Base-by-base conservation (phyloP, 2,113 vertebrate species). In the Baryphthengus martii region DNA sequence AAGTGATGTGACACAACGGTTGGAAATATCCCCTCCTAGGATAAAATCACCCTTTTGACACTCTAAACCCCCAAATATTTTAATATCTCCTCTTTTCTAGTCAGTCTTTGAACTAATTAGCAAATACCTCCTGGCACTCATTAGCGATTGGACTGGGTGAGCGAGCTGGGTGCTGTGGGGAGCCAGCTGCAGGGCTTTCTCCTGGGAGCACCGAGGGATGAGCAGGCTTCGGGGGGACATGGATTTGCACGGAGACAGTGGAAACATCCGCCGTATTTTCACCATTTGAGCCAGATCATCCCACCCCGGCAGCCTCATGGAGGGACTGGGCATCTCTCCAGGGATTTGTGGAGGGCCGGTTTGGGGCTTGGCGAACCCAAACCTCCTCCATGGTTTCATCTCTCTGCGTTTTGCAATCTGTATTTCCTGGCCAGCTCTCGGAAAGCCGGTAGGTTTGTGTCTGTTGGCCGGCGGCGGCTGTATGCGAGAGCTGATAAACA, bases 391-490 rank as follows among this genome's bases (percentile, higher is more conserved):
- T 6, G 33, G 23, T 7, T 78, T 56, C 66, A 62, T 40, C 3
- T 3, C 29, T 0, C 0, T 2, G 17, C 4, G 6, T 82, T 78
- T 71, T 18, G 29, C 78, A 63, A 29, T 15, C 42, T 0, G 0
- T 4, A 0, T 63, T 89, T 45, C 89, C 78, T 26, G 11, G n/a
- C 28, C 10, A 8, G 5, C 20, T 3, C 52, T 53, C 10, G 52
- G 82, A 47, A 18, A 56, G 82, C 49, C 16, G 2, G 15, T 4
- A 21, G n/a, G n/a, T 3, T 28, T 37, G 59, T 18, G 16, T 26
- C 25, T 37, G 35, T 17, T 39, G 35, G 58, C 58, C 58, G n/a
- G 17, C 10, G 59, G 9, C 3, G 62, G 42, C 50, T 4, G 0
- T 19, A 5, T 59, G 88, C 49, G 37, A 19, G 53, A 72, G 72